Percentiles rank a stretch among this genome's conserved stretches.
phyloP scores from a whole-genome alignment of 1,140 invertebrate genomes.

The Linepithema humile region DNA sequence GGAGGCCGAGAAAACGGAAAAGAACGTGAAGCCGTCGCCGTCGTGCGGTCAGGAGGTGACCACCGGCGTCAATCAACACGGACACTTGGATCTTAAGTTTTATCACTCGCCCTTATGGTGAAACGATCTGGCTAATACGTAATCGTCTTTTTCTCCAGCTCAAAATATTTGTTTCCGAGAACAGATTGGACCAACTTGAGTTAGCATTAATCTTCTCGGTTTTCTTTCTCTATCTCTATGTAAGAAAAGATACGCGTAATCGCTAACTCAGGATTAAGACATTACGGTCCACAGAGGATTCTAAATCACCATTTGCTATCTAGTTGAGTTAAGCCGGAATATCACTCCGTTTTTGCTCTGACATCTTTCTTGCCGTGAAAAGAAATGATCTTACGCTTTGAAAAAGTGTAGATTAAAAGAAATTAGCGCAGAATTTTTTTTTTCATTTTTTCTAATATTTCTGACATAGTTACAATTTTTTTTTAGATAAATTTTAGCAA shows the following conservation, averaged over 20 bases:
- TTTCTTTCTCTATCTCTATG: background rate
- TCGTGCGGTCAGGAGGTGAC: conserved; percentile 79
- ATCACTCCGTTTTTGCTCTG: no score
- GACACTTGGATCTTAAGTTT: conserved; percentile 82
- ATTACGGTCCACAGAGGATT: background rate
- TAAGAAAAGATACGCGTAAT: background rate
- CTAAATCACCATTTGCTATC: background rate
- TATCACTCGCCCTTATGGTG: conserved; percentile 84
- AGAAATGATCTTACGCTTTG: no score
- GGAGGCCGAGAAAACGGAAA: conserved; percentile 66
- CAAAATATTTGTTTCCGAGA: background rate
- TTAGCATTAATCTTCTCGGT: background rate
- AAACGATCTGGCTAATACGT: conserved; percentile 35
- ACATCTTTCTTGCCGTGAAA: background rate
- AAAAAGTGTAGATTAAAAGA: no score
- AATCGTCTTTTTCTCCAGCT: background rate
- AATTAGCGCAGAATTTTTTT: no score
- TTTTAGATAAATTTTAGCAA: background rate
- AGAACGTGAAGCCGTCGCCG: conserved; percentile 74
- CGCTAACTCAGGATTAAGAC: background rate
- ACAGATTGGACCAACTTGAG: background rate
- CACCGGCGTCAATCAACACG: conserved; percentile 70
- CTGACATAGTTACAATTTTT: no score
- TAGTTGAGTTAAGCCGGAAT: no score
- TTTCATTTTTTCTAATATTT: no score